These are phyloP conservation scores for Volucella inflata DNA, from an alignment of 2,888 invertebrate genomes.

Conservation along the genomic window DNA sequence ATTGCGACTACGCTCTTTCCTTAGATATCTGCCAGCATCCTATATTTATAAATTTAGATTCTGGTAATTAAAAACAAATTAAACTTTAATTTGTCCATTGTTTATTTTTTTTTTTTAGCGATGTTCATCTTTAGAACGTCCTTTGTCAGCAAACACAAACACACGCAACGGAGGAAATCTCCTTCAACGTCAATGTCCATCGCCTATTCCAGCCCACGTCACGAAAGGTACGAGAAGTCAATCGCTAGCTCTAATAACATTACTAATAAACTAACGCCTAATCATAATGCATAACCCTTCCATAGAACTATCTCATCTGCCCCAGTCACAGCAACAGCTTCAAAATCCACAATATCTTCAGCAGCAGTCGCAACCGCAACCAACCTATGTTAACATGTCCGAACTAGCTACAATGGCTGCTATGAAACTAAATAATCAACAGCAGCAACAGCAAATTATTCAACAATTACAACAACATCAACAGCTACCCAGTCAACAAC, in stretches of 20 bases:
- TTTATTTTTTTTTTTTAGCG: slow-evolving; percentile 84
- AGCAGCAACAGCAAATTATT: slow-evolving; percentile 77
- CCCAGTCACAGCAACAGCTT: slow-evolving; percentile 77
- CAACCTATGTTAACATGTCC: slow-evolving; percentile 96
- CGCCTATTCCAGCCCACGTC: slow-evolving; percentile 90
- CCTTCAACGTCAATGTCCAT: slow-evolving; percentile 86
- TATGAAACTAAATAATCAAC: slow-evolving; percentile 87
- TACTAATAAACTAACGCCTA: slow-evolving; percentile 66
- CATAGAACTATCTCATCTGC: slow-evolving; percentile 77
- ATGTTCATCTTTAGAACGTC: slow-evolving; percentile 94
- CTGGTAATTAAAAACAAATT: neutral
- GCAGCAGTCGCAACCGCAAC: slow-evolving; percentile 84
- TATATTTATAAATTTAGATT: neutral
- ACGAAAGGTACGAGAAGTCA: slow-evolving; percentile 86
- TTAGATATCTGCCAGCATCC: slow-evolving; percentile 31
- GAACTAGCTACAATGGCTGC: slow-evolving; percentile 93
- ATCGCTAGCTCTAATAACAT: slow-evolving; percentile 40
- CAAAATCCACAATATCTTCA: slow-evolving; percentile 64
- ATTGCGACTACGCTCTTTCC: slow-evolving; percentile 2
- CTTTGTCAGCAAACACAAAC: slow-evolving; percentile 86
- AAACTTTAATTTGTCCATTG: neutral
- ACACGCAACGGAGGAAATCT: slow-evolving; percentile 80
- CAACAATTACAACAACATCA: slow-evolving; percentile 76
- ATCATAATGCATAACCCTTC: slow-evolving; percentile 53
- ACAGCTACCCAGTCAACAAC: slow-evolving; percentile 72